A percentile compares a stretch with the other conserved stretches of the same genome.
Evolutionary conservation across 2,113 vertebrate genomes (phyloP).

Genomic region (Megaceryle torquata): DNA sequence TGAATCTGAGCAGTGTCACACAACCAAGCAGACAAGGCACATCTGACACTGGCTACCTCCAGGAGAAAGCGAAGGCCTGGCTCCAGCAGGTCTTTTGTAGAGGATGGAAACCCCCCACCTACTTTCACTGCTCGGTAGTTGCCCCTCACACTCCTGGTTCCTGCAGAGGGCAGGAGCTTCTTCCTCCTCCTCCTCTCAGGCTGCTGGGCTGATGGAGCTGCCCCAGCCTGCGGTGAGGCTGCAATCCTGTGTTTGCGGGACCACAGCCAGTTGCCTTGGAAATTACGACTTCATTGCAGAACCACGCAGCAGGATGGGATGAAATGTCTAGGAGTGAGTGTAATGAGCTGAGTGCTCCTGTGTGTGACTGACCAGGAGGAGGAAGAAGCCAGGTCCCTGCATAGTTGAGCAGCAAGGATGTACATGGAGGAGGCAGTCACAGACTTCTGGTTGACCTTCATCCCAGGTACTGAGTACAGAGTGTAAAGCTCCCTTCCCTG

Average conservation of each 20-base stretch:
- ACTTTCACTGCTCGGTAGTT: neutral
- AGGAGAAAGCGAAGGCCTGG: neutral
- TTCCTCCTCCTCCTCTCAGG: neutral
- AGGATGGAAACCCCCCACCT: neutral
- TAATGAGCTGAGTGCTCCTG: neutral
- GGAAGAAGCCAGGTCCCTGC: neutral
- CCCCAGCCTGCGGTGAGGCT: constrained; percentile 42
- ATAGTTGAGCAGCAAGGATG: rapidly evolving
- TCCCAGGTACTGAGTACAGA: neutral
- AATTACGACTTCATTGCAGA: constrained; percentile 53
- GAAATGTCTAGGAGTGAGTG: neutral
- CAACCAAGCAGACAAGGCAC: neutral
- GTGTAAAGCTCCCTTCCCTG: neutral
- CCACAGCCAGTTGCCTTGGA: constrained; percentile 66
- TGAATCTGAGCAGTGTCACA: neutral
- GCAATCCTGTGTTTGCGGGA: constrained; percentile 57
- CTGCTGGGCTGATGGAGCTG: constrained; percentile 27
- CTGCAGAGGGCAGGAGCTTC: neutral
- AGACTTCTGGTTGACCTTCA: neutral
- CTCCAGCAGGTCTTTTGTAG: neutral
- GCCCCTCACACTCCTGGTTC: neutral
- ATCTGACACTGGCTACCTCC: neutral
- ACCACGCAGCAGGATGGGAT: neutral
- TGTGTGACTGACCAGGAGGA: neutral
- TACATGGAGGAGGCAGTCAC: neutral